Evolutionary conservation across 2,888 invertebrate genomes (phyloP).

Genomic region (Anaspis maculata): DNA sequence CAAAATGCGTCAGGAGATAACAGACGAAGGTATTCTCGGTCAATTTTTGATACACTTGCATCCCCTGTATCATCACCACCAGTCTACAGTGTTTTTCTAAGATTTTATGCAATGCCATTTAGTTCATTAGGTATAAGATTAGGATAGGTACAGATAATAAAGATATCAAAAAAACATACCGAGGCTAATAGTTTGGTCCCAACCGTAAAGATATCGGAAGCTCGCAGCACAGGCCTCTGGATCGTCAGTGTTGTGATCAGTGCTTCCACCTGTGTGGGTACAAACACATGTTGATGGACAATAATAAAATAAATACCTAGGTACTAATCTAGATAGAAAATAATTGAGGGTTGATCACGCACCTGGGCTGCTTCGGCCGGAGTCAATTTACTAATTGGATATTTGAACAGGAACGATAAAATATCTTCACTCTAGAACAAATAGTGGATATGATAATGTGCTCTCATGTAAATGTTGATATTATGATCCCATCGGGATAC

Average conservation of each 20-base stretch:
- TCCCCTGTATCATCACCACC: too few species aligned
- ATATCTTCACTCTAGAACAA: slow-evolving; percentile 29
- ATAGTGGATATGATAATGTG: too few species aligned
- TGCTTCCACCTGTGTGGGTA: slow-evolving; percentile 19
- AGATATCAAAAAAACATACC: slow-evolving; percentile 26
- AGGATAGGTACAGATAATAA: too few species aligned
- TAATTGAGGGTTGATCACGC: slow-evolving; percentile 4
- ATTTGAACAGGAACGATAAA: slow-evolving; percentile 28
- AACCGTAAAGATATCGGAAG: slow-evolving; percentile 30
- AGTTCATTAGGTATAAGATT: too few species aligned
- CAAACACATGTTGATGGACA: slow-evolving; percentile 1
- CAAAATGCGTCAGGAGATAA: too few species aligned
- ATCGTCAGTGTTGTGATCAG: slow-evolving; percentile 22
- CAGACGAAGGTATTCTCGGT: too few species aligned
- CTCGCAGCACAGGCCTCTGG: slow-evolving; percentile 27
- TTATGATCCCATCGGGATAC: too few species aligned
- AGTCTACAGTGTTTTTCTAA: too few species aligned
- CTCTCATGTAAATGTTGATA: too few species aligned
- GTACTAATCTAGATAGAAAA: slow-evolving; percentile 1
- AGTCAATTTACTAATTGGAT: slow-evolving; percentile 27
- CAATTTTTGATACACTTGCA: too few species aligned
- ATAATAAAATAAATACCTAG: background rate
- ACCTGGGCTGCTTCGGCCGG: slow-evolving; percentile 27
- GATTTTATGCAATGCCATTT: too few species aligned
- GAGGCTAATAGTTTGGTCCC: slow-evolving; percentile 28